Conservation (phyloP, 2,888 invertebrate species). For the Hypolimnas misippus region DNA sequence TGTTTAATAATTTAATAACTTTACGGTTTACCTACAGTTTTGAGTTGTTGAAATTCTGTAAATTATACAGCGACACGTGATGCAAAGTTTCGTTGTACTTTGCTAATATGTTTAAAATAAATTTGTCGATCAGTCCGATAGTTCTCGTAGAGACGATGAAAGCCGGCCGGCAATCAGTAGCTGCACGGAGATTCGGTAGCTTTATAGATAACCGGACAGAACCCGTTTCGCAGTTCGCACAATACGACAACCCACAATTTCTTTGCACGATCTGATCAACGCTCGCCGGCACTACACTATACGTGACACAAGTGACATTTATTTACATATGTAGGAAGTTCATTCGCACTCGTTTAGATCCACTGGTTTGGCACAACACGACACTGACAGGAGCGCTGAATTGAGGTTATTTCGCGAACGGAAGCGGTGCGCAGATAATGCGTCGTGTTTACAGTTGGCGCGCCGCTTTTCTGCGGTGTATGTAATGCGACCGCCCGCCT, state of each 20-base stretch:
- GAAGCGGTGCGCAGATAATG: conserved; percentile 73
- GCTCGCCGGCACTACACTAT: conserved; percentile 69
- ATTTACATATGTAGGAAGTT: conserved; percentile 74
- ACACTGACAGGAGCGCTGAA: conserved; percentile 66
- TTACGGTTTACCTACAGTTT: neutral
- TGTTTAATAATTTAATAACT: neutral
- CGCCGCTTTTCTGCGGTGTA: conserved; percentile 59
- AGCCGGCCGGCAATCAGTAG: conserved; percentile 61
- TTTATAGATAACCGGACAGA: conserved; percentile 60
- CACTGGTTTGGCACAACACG: conserved; percentile 78
- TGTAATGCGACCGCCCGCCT: conserved; percentile 58
- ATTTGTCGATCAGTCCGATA: conserved; percentile 53
- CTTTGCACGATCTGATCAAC: conserved; percentile 67
- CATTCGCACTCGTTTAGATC: conserved; percentile 64
- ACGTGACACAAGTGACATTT: conserved; percentile 70
- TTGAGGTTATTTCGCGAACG: conserved; percentile 74
- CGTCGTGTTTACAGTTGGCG: conserved; percentile 82
- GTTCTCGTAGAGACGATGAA: conserved; percentile 54
- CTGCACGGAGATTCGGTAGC: conserved; percentile 66
- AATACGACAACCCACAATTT: conserved; percentile 71
- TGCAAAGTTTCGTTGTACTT: neutral
- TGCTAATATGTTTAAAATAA: neutral
- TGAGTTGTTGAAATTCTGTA: neutral
- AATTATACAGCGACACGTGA: neutral
- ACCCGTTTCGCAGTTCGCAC: conserved; percentile 65